phyloP scores from a whole-genome alignment of 2,888 invertebrate species.

The Coelinius sp. region DNA sequence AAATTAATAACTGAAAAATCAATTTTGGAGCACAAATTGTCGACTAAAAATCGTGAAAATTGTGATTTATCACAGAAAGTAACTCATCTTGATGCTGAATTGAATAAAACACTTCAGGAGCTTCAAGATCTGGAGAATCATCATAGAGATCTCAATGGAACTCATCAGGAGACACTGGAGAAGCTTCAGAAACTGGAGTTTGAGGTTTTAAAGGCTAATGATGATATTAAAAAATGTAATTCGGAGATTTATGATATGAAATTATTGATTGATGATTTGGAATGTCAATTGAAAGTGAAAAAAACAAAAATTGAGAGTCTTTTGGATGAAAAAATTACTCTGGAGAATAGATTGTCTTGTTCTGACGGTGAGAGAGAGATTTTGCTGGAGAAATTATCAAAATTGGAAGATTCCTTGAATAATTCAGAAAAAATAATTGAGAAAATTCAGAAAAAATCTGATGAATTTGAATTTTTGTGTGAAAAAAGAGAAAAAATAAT shows the following conservation, averaged over 20 bases:
- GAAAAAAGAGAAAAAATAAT: slow-evolving; percentile 35
- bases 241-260: not conserved
- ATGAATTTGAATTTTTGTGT: not conserved
- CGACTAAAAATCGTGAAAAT: not conserved
- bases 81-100: not conserved
- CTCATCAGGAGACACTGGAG: not conserved
- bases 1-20: slow-evolving; percentile 26
- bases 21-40: slow-evolving; percentile 9
- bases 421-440: not conserved
- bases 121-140: slow-evolving; percentile 1
- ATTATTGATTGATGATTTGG: not conserved
- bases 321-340: slow-evolving; percentile 9
- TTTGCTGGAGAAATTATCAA: not conserved
- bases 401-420: not conserved
- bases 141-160: not conserved
- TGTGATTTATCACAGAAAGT: not conserved
- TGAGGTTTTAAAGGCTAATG: not conserved
- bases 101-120: not conserved
- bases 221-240: not conserved
- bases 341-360: slow-evolving; percentile 26
- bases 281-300: not conserved
- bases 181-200: not conserved
- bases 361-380: not conserved
- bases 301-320: not conserved
- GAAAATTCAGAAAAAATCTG: not conserved